Evolutionary conservation across 1,140 invertebrate genomes (phyloP), one percentile per base, ranked within the genome.

Genomic region (Octopus sinensis): DNA sequence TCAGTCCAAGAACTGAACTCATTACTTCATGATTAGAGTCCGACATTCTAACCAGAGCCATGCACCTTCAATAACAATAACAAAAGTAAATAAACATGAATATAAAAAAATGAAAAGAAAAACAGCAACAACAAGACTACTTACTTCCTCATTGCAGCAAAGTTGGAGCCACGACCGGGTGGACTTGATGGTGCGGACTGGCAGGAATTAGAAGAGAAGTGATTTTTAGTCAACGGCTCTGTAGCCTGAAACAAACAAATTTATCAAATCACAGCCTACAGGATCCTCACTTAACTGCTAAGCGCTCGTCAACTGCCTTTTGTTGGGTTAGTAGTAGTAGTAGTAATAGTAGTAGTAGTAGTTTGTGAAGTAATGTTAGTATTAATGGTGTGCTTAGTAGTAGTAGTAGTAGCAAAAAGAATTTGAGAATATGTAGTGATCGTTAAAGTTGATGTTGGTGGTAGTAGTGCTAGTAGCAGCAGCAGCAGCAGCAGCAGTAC

Each of bases 141-240:
- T 73, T 23, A 73, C 68, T 73, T 73, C 30, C 68, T 73, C 9
- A 73, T 23, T n/a, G 68, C 30, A 73, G 68, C 68, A 73, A 73
- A 23, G 13, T 23, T 73, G 17, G 68, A 23, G 30, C 68, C 52
- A 12, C 76, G 76, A 53, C 76, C 52, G 17, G 76, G 76, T 77
- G 76, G 76, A 53, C 76, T 77, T 12, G 76, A 77, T 43, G 76
- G 76, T 52, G 76, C 76, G 17, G 76, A 77, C 76, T 77, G 76
- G 76, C 76, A 77, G 76, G 76, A 52, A 77, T n/a, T 9, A 9
- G 76, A 77, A 77, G 76, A 77, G 43, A 52, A 51, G 43, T 13
- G 5, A 52, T 17, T 77, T 53, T 77, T 77, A 52, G 76, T 52
- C 30, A 53, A 53, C 30, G 52, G 30, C 76, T 43, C 76, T 23